Percentiles rank a stretch among this genome's conserved stretches.
Conservation (phyloP, 2,888 invertebrate genomes). For the Dryobota labecula region DNA sequence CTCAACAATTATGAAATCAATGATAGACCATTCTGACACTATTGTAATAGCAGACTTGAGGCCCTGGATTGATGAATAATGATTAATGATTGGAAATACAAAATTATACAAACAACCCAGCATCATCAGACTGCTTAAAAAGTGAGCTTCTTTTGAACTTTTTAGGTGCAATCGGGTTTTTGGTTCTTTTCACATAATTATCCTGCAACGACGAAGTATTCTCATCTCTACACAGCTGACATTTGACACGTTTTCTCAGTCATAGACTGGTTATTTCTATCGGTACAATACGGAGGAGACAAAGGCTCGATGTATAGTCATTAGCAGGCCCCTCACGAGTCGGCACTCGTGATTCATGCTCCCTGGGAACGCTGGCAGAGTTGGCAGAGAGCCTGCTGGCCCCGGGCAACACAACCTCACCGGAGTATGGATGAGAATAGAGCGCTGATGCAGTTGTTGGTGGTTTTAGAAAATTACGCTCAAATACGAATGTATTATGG, state of each 20-base stretch:
- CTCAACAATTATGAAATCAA: too few relatives aligned
- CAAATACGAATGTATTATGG: neutral
- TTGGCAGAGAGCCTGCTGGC: conserved; percentile 64
- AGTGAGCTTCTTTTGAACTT: neutral
- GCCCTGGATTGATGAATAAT: too few relatives aligned
- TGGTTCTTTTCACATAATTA: neutral
- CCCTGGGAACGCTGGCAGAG: conserved; percentile 61
- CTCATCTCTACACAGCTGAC: conserved; percentile 24
- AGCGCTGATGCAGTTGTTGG: conserved; percentile 6
- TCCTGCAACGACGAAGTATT: conserved; percentile 9
- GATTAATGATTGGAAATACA: neutral
- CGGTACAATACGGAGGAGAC: conserved; percentile 66
- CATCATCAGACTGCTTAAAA: neutral
- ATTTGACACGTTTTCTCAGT: conserved; percentile 51
- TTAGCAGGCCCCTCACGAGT: conserved; percentile 76
- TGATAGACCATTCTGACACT: too few relatives aligned
- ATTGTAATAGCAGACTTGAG: too few relatives aligned
- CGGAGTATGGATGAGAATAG: conserved; percentile 42
- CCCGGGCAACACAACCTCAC: conserved; percentile 37
- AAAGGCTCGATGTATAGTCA: conserved; percentile 71
- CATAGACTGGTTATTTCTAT: conserved; percentile 58
- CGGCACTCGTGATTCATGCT: conserved; percentile 65
- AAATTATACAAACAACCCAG: neutral
- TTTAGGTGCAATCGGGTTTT: neutral
- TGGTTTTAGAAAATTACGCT: neutral